Evolutionary conservation across 2,797 vertebrate genomes (phyloP).

Genomic region (Coracias cyanogaster): DNA sequence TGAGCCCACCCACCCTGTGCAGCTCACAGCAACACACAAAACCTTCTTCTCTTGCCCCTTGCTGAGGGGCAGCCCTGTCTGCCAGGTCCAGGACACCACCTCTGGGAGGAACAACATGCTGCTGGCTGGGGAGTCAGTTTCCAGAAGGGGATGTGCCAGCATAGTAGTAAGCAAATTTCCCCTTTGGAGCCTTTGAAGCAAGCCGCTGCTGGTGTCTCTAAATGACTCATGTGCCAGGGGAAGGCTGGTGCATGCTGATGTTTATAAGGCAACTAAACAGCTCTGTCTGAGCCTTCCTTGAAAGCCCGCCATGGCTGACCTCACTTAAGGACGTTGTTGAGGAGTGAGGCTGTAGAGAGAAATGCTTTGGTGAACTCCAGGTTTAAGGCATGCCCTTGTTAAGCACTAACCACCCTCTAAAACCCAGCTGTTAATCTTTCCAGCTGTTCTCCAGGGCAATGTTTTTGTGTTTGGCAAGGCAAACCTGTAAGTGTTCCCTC

Average conservation of each 20-base stretch:
- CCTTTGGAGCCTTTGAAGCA: not conserved
- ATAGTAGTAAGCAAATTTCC: not conserved
- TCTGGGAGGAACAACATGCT: rapidly evolving
- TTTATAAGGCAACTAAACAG: not conserved
- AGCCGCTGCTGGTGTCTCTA: not conserved
- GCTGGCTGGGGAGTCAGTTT: not conserved
- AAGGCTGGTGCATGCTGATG: not conserved
- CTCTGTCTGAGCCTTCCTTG: not conserved
- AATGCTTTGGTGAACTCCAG: not conserved
- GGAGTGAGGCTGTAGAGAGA: not conserved
- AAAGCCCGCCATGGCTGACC: not conserved
- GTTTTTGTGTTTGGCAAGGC: not conserved
- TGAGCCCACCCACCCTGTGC: rapidly evolving
- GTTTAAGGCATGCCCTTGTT: not conserved
- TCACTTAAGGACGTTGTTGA: not conserved
- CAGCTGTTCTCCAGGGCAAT: not conserved
- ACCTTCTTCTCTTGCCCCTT: not conserved
- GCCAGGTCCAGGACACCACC: no score
- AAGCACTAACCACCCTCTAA: not conserved
- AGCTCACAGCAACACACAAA: not conserved
- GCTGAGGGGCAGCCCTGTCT: not conserved
- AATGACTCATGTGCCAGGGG: not conserved
- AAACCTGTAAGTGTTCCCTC: not conserved
- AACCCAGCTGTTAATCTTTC: not conserved
- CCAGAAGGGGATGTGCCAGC: not conserved